phyloP scores from a whole-genome alignment of 2,888 invertebrate species.

The Dioctria rufipes region DNA sequence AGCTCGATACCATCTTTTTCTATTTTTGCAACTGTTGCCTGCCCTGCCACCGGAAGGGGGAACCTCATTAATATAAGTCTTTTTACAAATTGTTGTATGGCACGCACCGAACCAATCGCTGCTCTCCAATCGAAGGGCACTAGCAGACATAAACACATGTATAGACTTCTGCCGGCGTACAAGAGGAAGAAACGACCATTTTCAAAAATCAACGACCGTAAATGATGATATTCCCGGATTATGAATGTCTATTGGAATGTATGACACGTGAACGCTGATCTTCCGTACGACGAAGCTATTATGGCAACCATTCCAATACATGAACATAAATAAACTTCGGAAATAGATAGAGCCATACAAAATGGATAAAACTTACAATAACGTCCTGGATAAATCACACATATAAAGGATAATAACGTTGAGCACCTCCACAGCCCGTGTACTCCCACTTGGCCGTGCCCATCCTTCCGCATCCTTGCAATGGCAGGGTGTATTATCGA shows the following conservation, averaged over 20 bases:
- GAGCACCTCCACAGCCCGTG: not conserved
- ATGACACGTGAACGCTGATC: slow-evolving; percentile 41
- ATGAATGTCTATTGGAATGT: slow-evolving; percentile 51
- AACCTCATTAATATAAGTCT: slow-evolving; percentile 45
- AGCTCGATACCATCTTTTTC: slow-evolving; percentile 1
- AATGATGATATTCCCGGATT: slow-evolving; percentile 55
- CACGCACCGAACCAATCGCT: slow-evolving; percentile 35
- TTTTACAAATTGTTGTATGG: slow-evolving; percentile 44
- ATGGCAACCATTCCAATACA: slow-evolving; percentile 37
- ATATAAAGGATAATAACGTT: slow-evolving; percentile 45
- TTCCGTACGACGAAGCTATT: slow-evolving; percentile 36
- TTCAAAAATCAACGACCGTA: slow-evolving; percentile 55
- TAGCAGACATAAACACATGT: slow-evolving; percentile 22
- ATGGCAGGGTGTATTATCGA: slow-evolving; percentile 27
- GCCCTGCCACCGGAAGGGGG: slow-evolving; percentile 13
- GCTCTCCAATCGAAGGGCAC: slow-evolving; percentile 19
- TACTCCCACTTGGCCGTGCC: not conserved
- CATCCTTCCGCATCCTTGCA: not conserved
- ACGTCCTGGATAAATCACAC: slow-evolving; percentile 45
- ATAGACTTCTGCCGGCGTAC: not conserved
- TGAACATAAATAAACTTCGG: slow-evolving; percentile 48
- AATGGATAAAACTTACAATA: slow-evolving; percentile 51
- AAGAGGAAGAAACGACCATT: slow-evolving; percentile 48
- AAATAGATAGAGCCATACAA: slow-evolving; percentile 49
- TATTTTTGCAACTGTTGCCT: slow-evolving; percentile 48